Conservation (phyloP, 2,113 vertebrate genomes). For the Copsychus sechellarum region DNA sequence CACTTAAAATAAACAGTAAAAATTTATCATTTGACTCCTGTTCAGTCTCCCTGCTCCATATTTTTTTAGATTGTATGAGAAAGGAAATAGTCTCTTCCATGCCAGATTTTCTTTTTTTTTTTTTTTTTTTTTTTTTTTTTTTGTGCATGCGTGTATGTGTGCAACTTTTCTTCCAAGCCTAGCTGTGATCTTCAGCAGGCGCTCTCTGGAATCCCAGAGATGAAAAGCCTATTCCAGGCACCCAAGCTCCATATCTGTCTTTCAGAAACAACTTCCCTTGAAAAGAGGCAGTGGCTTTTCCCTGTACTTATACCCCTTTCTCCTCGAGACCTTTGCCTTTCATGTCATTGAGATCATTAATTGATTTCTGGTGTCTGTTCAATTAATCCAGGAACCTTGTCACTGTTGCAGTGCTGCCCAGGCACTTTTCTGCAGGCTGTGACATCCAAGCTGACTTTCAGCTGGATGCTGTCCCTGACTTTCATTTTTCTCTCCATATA, state of each 20-base stretch:
- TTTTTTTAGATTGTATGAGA: not conserved
- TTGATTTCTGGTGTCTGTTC: not conserved
- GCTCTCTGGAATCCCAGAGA: constrained; percentile 9
- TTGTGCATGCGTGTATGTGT: not conserved
- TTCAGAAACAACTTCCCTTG: not conserved
- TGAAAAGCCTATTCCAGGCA: not conserved
- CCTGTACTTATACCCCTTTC: not conserved
- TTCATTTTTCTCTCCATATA: not conserved
- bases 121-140: not conserved
- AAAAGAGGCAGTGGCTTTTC: not conserved
- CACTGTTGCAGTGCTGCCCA: not conserved
- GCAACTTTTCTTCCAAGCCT: not conserved
- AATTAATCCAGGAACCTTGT: not conserved
- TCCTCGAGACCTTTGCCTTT: not conserved
- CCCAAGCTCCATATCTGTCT: not conserved
- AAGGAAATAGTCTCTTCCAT: not conserved
- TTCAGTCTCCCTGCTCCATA: not conserved
- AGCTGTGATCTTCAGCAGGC: constrained; percentile 16
- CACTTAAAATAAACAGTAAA: not conserved
- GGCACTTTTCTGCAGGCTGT: not conserved
- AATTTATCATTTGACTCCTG: not conserved
- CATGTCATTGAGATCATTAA: not conserved
- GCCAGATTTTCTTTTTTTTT: not conserved
- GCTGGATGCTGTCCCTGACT: not conserved
- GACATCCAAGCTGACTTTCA: not conserved